These are phyloP conservation scores for Rhodinocichla rosea DNA, from an alignment of 2,113 vertebrate genomes.

Conservation along the genomic window DNA sequence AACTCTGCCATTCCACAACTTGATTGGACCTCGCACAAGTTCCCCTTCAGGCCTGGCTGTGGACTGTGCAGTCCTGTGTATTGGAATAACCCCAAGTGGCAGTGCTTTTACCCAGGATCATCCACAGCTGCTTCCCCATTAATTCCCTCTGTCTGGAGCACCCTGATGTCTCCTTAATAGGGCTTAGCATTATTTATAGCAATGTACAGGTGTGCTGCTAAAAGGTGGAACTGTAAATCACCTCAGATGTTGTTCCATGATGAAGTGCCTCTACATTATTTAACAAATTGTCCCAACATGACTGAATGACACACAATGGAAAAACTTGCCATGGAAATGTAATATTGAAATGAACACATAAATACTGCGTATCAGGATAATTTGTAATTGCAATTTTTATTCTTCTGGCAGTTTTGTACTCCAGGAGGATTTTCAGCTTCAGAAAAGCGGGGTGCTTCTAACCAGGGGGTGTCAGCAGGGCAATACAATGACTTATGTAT, in stretches of 20 bases:
- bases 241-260: neutral
- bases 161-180: neutral
- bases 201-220: conserved; percentile 19
- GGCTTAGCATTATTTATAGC: conserved; percentile 13
- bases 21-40: neutral
- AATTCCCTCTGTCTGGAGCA: neutral
- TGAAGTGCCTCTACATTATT: conserved; percentile 12
- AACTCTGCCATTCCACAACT: neutral
- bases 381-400: neutral
- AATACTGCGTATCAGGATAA: neutral
- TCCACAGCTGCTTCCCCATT: neutral
- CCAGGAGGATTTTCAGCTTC: neutral
- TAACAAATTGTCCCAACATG: conserved; percentile 6
- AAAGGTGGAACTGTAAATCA: neutral
- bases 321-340: neutral
- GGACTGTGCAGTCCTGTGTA: fast-evolving
- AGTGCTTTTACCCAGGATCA: neutral
- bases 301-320: neutral
- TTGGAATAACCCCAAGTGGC: neutral
- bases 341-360: neutral
- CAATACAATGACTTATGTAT: neutral
- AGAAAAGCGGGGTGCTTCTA: neutral
- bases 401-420: neutral
- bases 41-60: neutral
- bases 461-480: neutral